Evolutionary conservation across 2,888 invertebrate genomes (phyloP).

Genomic region (Schizaphis graminum): DNA sequence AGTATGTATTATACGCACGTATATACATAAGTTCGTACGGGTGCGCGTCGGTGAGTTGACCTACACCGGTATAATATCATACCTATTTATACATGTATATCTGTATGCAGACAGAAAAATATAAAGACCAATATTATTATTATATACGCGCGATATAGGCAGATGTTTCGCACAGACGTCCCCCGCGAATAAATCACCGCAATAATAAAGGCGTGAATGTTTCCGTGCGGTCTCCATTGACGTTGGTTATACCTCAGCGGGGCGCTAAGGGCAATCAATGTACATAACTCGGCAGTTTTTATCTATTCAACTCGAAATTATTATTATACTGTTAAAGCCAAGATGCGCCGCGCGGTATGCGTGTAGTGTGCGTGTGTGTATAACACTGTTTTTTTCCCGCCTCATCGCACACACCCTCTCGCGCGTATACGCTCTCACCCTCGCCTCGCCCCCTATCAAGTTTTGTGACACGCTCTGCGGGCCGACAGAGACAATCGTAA

Average conservation of each 20-base stretch:
- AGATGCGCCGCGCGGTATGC: slow-evolving; percentile 27
- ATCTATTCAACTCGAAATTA: slow-evolving; percentile 62
- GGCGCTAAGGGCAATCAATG: slow-evolving; percentile 51
- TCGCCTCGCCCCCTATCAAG: neutral
- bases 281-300: slow-evolving; percentile 64
- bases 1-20: neutral
- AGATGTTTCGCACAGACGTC: slow-evolving; percentile 59
- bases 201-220: slow-evolving; percentile 64
- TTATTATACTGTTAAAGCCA: slow-evolving; percentile 52
- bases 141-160: neutral
- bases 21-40: neutral
- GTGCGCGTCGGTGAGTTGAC: neutral
- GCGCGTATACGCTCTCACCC: neutral
- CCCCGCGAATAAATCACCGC: slow-evolving; percentile 55
- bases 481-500: slow-evolving; percentile 34
- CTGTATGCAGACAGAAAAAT: neutral
- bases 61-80: neutral
- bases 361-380: neutral
- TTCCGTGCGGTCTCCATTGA: slow-evolving; percentile 61
- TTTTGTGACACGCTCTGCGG: neutral
- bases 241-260: slow-evolving; percentile 43
- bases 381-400: slow-evolving; percentile 23
- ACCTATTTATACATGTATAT: neutral
- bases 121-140: slow-evolving; percentile 29
- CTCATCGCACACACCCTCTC: neutral